Evolutionary conservation across 2,888 invertebrate species (phyloP), one percentile per base, ranked within the genome.

Genomic region (Ecdyonurus torrentis): DNA sequence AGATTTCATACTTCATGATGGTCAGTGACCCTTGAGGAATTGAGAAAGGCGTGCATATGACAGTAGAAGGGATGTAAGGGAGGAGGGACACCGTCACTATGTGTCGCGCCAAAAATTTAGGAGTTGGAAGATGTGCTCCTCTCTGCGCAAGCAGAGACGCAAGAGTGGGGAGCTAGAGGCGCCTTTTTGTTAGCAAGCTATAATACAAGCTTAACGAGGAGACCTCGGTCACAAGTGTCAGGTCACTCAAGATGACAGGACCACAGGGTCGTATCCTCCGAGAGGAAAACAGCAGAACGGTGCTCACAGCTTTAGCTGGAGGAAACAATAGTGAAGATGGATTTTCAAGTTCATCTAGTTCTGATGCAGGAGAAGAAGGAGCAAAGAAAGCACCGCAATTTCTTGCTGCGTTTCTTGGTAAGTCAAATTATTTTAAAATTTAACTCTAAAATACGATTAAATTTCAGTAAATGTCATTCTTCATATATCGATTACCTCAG

Each of bases 221-320:
- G n/a, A n/a, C n/a, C n/a, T n/a, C n/a, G n/a, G 37, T 37, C 37
- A 37, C 37, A 15, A 37, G 37, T 15, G 37, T 37, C 7, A 5
- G 15, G 7, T 5, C 7, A 7, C 15, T 55, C 55, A 55, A 5
- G 19, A 55, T 55, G 55, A 55, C 55, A n/a, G 55, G 55, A 22
- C 55, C 55, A 20, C 55, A 55, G 55, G 55, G 55, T 5, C 55
- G 55, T 22, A 55, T 55, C 15, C 55, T 55, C 19, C 55, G 55
- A 5, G 55, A 55, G 55, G 55, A 55, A n/a, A 55, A 55, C 55
- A 55, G 55, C 55, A n/a, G 55, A 7, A 55, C 55, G 55, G 55
- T 22, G 55, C 22, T 55, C 19, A 55, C 55, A 5, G 55, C 55
- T 22, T n/a, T 55, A 20, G 55, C 55, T 22, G 55, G 55, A n/a